Evolutionary conservation across 2,113 vertebrate genomes (phyloP).

Genomic region (Eulemur macaco): DNA sequence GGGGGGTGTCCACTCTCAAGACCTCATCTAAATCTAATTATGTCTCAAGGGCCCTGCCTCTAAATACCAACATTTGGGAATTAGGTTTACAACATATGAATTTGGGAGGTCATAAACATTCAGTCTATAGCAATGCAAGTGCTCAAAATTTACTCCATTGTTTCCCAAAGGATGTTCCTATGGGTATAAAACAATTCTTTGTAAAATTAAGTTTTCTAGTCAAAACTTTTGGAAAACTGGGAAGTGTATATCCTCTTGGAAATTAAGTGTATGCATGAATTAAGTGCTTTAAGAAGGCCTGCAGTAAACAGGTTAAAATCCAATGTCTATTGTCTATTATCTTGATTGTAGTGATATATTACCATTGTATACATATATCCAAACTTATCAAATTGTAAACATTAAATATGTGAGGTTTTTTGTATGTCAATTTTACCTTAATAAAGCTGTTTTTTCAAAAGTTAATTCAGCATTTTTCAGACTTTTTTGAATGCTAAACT

Average conservation of each 20-base stretch:
- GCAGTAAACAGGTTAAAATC: not conserved
- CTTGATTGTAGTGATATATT: not conserved
- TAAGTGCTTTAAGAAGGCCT: not conserved
- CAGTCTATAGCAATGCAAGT: not conserved
- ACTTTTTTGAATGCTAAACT: not conserved
- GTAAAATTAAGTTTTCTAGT: not conserved
- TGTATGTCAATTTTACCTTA: not conserved
- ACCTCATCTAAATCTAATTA: not conserved
- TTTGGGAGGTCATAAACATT: not conserved
- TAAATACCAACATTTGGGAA: not conserved
- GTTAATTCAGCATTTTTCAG: not conserved
- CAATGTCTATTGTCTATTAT: not conserved
- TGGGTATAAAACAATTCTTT: not conserved
- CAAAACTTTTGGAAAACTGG: not conserved
- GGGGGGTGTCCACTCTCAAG: not conserved
- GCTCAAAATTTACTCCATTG: not conserved
- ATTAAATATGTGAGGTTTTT: not conserved
- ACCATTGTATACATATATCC: not conserved
- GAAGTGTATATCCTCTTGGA: not conserved
- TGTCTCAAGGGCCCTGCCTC: not conserved
- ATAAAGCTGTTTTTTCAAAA: not conserved
- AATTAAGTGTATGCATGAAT: not conserved
- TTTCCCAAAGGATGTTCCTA: not conserved
- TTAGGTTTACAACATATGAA: not conserved
- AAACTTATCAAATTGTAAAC: not conserved